Conservation (phyloP, 2,888 invertebrate species). For the Drosophila meridionalis region DNA sequence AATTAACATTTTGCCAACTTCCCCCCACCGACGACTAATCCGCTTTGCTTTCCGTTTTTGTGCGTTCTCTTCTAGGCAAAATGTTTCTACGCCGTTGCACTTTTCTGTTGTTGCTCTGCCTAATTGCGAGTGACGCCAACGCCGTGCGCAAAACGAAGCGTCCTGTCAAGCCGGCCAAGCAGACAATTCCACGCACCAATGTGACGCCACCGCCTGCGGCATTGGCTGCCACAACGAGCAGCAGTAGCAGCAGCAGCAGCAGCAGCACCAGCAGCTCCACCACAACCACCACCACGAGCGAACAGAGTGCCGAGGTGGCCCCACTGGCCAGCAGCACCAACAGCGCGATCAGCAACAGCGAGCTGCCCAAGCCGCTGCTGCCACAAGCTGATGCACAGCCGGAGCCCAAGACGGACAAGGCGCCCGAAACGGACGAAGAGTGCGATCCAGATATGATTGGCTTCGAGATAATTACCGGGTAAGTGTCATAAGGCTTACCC, state of each 20-base stretch:
- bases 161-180: constrained; percentile 82
- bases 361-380: constrained; percentile 82
- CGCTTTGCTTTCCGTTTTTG: background rate
- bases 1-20: constrained; percentile 64
- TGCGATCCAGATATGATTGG: constrained; percentile 96
- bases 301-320: constrained; percentile 41
- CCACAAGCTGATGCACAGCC: constrained; percentile 61
- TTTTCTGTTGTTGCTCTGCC: constrained; percentile 80
- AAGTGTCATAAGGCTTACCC: constrained; percentile 74
- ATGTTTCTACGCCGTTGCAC: constrained; percentile 84
- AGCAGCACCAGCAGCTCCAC: constrained; percentile 31
- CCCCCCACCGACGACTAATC: constrained; percentile 1
- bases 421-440: constrained; percentile 87
- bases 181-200: constrained; percentile 84
- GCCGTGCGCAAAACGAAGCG: constrained; percentile 84
- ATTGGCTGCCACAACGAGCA: constrained; percentile 66
- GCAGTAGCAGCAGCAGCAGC: constrained; percentile 18
- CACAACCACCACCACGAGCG: constrained; percentile 44
- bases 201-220: constrained; percentile 81
- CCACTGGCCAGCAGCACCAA: constrained; percentile 43
- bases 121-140: constrained; percentile 82
- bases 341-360: constrained; percentile 63
- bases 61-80: constrained; percentile 56
- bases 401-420: constrained; percentile 80
- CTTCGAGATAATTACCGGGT: constrained; percentile 96